Conservation (phyloP, 92 coral and sea anemone species). For the Galaxea fascicularis region DNA sequence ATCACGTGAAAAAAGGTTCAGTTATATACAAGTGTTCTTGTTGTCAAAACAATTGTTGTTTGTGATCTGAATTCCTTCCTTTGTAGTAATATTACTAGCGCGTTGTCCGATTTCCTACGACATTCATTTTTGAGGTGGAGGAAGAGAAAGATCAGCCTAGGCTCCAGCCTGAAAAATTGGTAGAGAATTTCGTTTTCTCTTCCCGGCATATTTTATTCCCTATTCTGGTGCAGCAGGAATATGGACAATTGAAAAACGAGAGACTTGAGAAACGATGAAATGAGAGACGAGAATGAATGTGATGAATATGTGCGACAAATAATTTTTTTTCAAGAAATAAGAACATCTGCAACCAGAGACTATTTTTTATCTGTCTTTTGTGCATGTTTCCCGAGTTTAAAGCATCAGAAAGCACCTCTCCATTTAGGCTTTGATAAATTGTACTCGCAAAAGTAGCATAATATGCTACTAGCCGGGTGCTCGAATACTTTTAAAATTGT, state of each 20-base stretch:
- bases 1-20: not conserved
- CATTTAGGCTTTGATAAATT: no score
- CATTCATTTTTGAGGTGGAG: not conserved
- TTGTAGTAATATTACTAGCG: not conserved
- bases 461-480: no score
- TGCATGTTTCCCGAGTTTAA: no score
- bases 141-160: not conserved
- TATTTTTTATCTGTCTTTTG: no score
- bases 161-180: not conserved
- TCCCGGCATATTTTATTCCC: not conserved
- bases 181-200: no score
- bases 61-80: not conserved
- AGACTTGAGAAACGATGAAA: no score
- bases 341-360: not conserved
- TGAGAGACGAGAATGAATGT: no score
- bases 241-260: not conserved
- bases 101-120: not conserved
- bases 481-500: no score
- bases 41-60: constrained; percentile 4
- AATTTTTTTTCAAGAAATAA: not conserved
- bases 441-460: no score
- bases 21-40: not conserved
- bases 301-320: not conserved
- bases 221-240: not conserved
- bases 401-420: no score